Conservation (phyloP, 2,888 invertebrate species). For the Lomographa bimaculata region DNA sequence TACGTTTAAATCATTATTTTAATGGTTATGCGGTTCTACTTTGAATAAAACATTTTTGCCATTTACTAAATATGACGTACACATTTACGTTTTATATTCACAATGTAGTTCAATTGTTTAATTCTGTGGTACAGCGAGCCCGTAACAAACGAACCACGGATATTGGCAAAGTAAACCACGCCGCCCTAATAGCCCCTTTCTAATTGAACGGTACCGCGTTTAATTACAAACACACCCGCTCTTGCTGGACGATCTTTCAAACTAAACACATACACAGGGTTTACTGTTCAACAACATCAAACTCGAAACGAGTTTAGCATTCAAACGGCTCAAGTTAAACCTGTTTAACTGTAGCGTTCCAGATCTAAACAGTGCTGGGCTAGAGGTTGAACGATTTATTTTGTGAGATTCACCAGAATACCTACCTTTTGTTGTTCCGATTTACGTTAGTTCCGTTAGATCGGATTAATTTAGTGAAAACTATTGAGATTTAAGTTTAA, state of each 20-base stretch:
- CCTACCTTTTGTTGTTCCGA: slow-evolving; percentile 9
- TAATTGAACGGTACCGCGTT: slow-evolving; percentile 52
- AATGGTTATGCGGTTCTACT: too few relatives aligned
- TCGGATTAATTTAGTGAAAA: slow-evolving; percentile 7
- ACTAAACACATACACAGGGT: slow-evolving; percentile 58
- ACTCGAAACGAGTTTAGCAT: slow-evolving; percentile 53
- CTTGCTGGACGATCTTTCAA: slow-evolving; percentile 47
- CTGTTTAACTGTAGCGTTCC: slow-evolving; percentile 50
- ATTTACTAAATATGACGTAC: too few relatives aligned
- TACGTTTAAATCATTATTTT: too few relatives aligned
- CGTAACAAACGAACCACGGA: slow-evolving; percentile 11
- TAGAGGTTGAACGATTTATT: slow-evolving; percentile 22
- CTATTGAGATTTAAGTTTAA: slow-evolving; percentile 10
- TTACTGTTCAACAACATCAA: slow-evolving; percentile 52
- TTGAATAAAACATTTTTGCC: too few relatives aligned
- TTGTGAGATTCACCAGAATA: slow-evolving; percentile 12
- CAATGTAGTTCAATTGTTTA: too few relatives aligned
- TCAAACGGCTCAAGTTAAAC: slow-evolving; percentile 54
- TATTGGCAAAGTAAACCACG: slow-evolving; percentile 23
- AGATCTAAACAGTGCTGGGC: slow-evolving; percentile 43
- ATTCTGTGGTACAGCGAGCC: too few relatives aligned
- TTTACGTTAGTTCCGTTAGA: slow-evolving; percentile 2
- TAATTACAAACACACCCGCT: slow-evolving; percentile 50
- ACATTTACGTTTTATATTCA: too few relatives aligned
- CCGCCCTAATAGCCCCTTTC: slow-evolving; percentile 39